phyloP scores from a whole-genome alignment of 1,140 invertebrate genomes.

The Melipona quadrifasciata region DNA sequence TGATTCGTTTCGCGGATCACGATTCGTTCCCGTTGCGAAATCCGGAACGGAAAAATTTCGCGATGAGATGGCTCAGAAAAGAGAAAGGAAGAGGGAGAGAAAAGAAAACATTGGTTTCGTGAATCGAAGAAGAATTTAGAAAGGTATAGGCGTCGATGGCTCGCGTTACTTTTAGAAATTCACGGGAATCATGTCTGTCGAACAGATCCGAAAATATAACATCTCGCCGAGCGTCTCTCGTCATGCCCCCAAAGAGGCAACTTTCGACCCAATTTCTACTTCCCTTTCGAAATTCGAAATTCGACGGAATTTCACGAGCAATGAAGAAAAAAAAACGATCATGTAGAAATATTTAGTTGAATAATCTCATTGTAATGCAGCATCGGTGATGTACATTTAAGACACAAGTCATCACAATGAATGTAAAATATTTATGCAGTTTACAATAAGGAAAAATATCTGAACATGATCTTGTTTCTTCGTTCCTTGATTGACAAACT shows the following conservation, averaged over 20 bases:
- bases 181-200: conserved; percentile 62
- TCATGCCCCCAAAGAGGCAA: conserved; percentile 6
- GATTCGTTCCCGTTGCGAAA: neutral
- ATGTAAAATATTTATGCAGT: too few relatives aligned
- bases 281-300: conserved; percentile 22
- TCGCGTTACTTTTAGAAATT: conserved; percentile 67
- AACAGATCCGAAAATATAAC: conserved; percentile 64
- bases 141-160: conserved; percentile 48
- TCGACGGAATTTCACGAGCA: neutral
- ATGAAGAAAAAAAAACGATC: neutral
- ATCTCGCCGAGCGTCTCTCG: conserved; percentile 30
- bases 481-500: too few relatives aligned
- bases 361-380: neutral
- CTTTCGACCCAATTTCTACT: conserved; percentile 60
- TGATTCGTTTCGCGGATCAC: neutral
- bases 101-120: too few relatives aligned
- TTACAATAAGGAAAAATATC: too few relatives aligned
- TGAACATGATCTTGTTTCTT: too few relatives aligned
- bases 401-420: too few relatives aligned
- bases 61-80: too few relatives aligned
- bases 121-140: neutral
- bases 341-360: neutral
- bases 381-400: too few relatives aligned
- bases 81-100: too few relatives aligned
- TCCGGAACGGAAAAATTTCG: neutral